Conservation (phyloP, 2,888 invertebrate species). For the Exocentrus adspersus region DNA sequence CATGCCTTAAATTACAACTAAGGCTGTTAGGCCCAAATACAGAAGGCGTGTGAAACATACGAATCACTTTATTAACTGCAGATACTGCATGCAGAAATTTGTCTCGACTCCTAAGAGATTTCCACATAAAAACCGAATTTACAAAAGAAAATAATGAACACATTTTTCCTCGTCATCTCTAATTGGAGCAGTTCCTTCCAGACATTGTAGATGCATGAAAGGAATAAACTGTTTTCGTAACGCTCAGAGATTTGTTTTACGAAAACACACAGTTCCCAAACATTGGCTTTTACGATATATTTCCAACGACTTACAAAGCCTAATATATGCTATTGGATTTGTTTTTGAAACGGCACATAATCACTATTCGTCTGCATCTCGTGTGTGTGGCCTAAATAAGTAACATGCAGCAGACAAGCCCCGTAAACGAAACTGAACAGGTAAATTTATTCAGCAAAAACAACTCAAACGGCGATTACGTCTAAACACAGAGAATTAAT, state of each 20-base stretch:
- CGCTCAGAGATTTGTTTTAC: not conserved
- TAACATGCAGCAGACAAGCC: conserved; percentile 34
- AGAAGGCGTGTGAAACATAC: conserved; percentile 49
- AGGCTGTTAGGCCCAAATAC: conserved; percentile 50
- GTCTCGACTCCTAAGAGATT: no score
- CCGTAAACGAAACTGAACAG: conserved; percentile 33
- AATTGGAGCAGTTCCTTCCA: no score
- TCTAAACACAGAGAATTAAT: conserved; percentile 45
- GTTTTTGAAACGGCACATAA: conserved; percentile 30
- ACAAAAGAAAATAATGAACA: no score
- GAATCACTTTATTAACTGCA: conserved; percentile 50
- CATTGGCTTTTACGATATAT: conserved; percentile 24
- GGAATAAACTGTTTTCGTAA: not conserved
- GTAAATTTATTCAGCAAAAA: conserved; percentile 39
- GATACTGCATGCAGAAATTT: no score
- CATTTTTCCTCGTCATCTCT: no score
- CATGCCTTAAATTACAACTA: conserved; percentile 49
- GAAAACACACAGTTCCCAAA: conserved; percentile 6
- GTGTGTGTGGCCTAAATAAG: conserved; percentile 40
- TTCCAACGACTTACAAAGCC: conserved; percentile 13
- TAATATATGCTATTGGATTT: conserved; percentile 23
- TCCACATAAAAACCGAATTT: no score
- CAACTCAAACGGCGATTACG: conserved; percentile 38
- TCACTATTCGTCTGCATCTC: conserved; percentile 34
- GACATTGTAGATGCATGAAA: no score